Base-by-base conservation (phyloP, 1,140 invertebrate species). In the Leptinotarsa undecemlineata region DNA sequence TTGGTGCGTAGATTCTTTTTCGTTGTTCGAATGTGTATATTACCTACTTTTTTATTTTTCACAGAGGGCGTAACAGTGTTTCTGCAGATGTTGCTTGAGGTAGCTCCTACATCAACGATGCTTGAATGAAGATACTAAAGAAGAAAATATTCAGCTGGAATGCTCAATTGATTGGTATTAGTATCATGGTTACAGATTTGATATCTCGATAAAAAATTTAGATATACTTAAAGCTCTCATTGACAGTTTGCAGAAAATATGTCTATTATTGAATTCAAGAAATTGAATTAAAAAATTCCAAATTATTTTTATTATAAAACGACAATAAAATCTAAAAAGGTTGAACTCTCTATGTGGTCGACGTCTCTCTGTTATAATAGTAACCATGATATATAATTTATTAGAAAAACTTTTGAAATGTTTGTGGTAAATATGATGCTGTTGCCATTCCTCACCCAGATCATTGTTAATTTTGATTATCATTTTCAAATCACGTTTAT, bases 61-160 rank as follows among this genome's bases (percentile, higher is more conserved):
- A 26, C 89, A 97, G 96, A 95, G 86, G 92, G 92, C 83, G 89
- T 97, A 77, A 97, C 96, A 75, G 91, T 93, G 77, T 96, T 96
- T 87, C 90, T 96, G 81, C 96, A 97, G 88, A 91, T 96, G 87
- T 86, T 96, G 79, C 87, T 97, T 82, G 94, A 97, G 86, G 95
- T 97, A 76, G 95, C 95, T 71, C 95, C 96, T 77, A 96, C 95
- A 17, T 92, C 93, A 77, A 91, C 91, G 75, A 92, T 91, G 78
- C 91, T 91, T 75, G 76, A 63, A 71, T 77, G 62, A 74, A 15
- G 20, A 63, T 17, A 51, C 19, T 62, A 57, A 57, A 0, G n/a
- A 19, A 57, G 51, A 19, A 57, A 8, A 19, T 57, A 17, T 57
- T 17, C 15, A 57, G 51, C 51, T 57, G 51, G n/a, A n/a, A 57